These are phyloP conservation scores for Andricus quercusramuli DNA, from an alignment of 2,888 invertebrate species.

Conservation along the genomic window DNA sequence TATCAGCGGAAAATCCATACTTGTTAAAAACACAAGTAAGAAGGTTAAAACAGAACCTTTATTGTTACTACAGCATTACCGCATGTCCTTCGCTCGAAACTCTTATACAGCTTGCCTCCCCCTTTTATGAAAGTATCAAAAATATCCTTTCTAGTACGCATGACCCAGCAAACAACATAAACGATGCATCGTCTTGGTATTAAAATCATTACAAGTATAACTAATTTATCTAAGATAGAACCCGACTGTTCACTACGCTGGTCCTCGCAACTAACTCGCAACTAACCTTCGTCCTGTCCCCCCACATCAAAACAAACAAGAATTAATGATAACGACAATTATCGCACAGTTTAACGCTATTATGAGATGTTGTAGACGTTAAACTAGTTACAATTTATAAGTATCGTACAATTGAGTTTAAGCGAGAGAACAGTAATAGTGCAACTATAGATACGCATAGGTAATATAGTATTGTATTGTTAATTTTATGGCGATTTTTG, in stretches of 20 bases:
- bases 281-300: constrained; percentile 64
- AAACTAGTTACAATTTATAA: constrained; percentile 76
- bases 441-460: constrained; percentile 76
- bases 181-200: constrained; percentile 69
- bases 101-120: constrained; percentile 71
- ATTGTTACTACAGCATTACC: constrained; percentile 40
- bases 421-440: constrained; percentile 76
- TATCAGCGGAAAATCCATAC: constrained; percentile 18
- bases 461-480: constrained; percentile 75
- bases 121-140: constrained; percentile 82
- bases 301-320: constrained; percentile 51
- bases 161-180: constrained; percentile 75
- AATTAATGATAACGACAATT: constrained; percentile 35
- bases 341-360: constrained; percentile 66
- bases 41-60: constrained; percentile 40
- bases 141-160: constrained; percentile 80
- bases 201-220: constrained; percentile 74
- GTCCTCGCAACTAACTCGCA: constrained; percentile 53
- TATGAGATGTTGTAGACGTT: constrained; percentile 70
- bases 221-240: constrained; percentile 69
- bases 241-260: constrained; percentile 64
- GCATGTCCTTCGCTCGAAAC: constrained; percentile 65
- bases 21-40: constrained; percentile 39
- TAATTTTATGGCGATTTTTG: constrained; percentile 74
- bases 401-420: constrained; percentile 76